Percentiles rank a stretch among this genome's conserved stretches.
Evolutionary conservation across 2,888 invertebrate species (phyloP).

Genomic region (Eupithecia insigniata): DNA sequence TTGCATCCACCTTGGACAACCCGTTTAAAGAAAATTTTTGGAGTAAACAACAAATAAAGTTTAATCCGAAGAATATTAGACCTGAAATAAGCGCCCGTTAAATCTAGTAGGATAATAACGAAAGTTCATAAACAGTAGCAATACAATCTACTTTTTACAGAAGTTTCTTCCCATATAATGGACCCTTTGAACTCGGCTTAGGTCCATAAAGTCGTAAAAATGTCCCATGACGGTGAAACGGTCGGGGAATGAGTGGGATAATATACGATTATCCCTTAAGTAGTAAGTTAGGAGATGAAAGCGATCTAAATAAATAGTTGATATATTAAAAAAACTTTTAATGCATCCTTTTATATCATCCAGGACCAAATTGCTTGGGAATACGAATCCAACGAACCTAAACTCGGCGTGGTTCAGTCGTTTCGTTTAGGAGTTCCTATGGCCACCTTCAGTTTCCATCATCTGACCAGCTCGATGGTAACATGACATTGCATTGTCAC

Average conservation of each 20-base stretch:
- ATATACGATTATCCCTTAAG: slow-evolving; percentile 67
- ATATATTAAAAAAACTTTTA: too few species aligned
- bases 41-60: not conserved
- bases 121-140: slow-evolving; percentile 1
- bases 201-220: slow-evolving; percentile 59
- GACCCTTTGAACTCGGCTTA: slow-evolving; percentile 42
- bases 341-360: too few species aligned
- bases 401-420: too few species aligned
- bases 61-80: not conserved
- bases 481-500: too few species aligned
- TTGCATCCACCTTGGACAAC: not conserved
- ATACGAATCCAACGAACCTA: too few species aligned
- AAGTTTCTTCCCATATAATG: slow-evolving; percentile 22
- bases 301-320: slow-evolving; percentile 36
- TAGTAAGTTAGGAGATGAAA: slow-evolving; percentile 45
- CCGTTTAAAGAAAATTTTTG: not conserved
- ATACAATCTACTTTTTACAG: slow-evolving; percentile 18
- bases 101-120: not conserved
- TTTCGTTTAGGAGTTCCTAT: too few species aligned
- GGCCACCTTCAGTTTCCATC: too few species aligned
- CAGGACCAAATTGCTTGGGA: too few species aligned
- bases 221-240: slow-evolving; percentile 55
- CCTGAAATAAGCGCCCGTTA: not conserved
- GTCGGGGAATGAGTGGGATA: slow-evolving; percentile 59
- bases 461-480: too few species aligned